phyloP scores from a whole-genome alignment of 2,797 vertebrate genomes.

The Odontamblyopus lacepedii region DNA sequence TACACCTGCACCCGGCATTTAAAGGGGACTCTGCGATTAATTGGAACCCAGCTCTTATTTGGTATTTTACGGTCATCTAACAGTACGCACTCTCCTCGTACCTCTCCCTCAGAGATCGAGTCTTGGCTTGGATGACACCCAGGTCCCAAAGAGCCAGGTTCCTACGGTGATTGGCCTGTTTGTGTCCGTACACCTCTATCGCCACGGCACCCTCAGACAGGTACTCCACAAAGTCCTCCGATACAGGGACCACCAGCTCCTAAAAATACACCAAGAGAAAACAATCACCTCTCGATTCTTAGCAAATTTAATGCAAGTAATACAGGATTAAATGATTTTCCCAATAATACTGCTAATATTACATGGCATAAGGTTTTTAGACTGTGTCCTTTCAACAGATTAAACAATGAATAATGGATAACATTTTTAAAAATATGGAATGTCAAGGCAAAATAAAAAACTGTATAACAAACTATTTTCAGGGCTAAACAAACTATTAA shows the following conservation, averaged over 20 bases:
- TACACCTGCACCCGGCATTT: too few species aligned
- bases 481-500: too few species aligned
- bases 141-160: constrained; percentile 94
- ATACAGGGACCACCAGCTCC: constrained; percentile 86
- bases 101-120: constrained; percentile 93
- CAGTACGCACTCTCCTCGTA: constrained; percentile 40
- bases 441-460: too few species aligned
- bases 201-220: constrained; percentile 90
- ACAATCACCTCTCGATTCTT: background rate
- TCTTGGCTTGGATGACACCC: constrained; percentile 96
- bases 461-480: too few species aligned
- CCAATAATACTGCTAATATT: too few species aligned
- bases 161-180: constrained; percentile 86
- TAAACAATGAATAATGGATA: too few species aligned
- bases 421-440: too few species aligned
- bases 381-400: too few species aligned
- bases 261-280: constrained; percentile 33
- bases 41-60: too few species aligned
- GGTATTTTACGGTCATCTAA: background rate
- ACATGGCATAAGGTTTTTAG: too few species aligned
- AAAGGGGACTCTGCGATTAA: too few species aligned
- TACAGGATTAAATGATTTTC: background rate
- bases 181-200: constrained; percentile 93
- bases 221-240: constrained; percentile 93
- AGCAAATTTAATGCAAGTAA: background rate